Evolutionary conservation across 2,113 vertebrate species (phyloP).

Genomic region (Manacus vitellinus): DNA sequence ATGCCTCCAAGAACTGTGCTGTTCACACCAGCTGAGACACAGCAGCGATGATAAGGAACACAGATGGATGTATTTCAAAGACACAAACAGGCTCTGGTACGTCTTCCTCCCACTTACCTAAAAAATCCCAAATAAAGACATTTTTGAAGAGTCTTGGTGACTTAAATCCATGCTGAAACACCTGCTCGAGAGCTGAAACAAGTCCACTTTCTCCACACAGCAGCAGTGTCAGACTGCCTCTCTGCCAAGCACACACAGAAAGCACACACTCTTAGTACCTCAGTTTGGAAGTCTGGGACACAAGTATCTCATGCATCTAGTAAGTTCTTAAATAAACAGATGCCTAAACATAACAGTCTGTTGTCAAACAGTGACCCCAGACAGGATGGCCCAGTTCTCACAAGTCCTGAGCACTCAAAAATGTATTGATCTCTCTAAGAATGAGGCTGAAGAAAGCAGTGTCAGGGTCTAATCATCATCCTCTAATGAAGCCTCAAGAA

Average conservation of each 20-base stretch:
- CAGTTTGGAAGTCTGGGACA: neutral
- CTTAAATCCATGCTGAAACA: slow-evolving; percentile 97
- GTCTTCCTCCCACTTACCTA: slow-evolving; percentile 80
- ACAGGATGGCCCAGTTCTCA: neutral
- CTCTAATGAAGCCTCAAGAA: neutral
- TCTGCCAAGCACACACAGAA: slow-evolving; percentile 65
- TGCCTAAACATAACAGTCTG: neutral
- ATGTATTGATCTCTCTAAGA: neutral
- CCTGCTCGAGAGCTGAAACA: slow-evolving; percentile 95
- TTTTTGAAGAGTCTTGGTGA: slow-evolving; percentile 98
- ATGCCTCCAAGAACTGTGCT: neutral
- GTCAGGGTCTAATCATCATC: neutral
- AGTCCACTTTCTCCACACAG: slow-evolving; percentile 96
- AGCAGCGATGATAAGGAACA: neutral
- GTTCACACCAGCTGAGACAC: neutral
- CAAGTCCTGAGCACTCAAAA: neutral
- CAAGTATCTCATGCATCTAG: neutral
- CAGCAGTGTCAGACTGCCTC: slow-evolving; percentile 93
- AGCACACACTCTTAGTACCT: neutral
- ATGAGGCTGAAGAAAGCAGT: neutral
- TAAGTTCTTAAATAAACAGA: neutral
- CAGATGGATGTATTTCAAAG: neutral
- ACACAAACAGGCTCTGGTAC: neutral
- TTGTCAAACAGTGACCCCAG: neutral
- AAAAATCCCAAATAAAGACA: slow-evolving; percentile 98